phyloP scores from a whole-genome alignment of 2,113 vertebrate genomes.

The Tylochromis polylepis region DNA sequence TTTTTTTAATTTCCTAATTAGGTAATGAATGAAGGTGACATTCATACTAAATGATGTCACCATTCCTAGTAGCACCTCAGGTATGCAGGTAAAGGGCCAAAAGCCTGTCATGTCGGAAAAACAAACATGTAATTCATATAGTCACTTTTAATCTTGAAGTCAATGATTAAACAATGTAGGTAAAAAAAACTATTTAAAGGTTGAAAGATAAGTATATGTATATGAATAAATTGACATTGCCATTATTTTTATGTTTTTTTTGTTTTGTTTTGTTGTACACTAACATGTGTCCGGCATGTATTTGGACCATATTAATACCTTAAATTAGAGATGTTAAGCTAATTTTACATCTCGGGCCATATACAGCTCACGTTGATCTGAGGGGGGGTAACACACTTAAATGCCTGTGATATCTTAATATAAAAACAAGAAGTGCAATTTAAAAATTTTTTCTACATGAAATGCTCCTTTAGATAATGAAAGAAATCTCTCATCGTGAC shows the following conservation, averaged over 20 bases:
- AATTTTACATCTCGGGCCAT: not conserved
- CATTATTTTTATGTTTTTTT: accelerated
- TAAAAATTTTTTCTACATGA: not conserved
- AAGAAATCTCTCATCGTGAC: not conserved
- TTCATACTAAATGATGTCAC: not conserved
- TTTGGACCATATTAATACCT: not conserved
- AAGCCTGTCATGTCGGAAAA: not conserved
- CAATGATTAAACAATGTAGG: not conserved
- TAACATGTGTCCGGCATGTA: not conserved
- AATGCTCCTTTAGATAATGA: not conserved
- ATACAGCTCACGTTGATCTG: not conserved
- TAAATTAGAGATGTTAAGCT: not conserved
- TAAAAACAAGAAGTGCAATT: not conserved
- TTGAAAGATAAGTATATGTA: not conserved
- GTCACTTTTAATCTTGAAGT: not conserved
- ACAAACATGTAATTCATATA: not conserved
- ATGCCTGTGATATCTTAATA: not conserved
- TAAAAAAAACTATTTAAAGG: not conserved
- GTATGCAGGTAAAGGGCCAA: not conserved
- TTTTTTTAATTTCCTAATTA: not conserved
- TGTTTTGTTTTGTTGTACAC: no score
- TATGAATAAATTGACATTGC: not conserved
- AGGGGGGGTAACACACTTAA: not conserved
- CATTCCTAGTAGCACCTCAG: not conserved
- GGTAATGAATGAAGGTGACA: accelerated